Conservation (phyloP, 2,888 invertebrate genomes). For the Watsonalla cultraria region DNA sequence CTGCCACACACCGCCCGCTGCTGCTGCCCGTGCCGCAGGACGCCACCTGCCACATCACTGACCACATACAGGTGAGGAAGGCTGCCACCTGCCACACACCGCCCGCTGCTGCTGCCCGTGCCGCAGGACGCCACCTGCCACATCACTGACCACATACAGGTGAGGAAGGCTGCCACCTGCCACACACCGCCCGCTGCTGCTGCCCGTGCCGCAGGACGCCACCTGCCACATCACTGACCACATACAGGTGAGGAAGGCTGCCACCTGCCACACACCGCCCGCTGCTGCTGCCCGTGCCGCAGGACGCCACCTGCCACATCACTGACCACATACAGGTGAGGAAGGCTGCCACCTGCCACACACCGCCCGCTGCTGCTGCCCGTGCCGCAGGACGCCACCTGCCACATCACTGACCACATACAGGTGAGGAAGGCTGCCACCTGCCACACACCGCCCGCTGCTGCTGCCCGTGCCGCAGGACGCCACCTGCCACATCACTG, state of each 20-base stretch:
- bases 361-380: conserved; percentile 87
- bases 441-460: conserved; percentile 78
- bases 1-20: conserved; percentile 78
- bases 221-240: conserved; percentile 98
- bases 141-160: conserved; percentile 95
- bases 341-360: conserved; percentile 66
- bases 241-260: conserved; percentile 81
- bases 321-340: conserved; percentile 92
- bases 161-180: conserved; percentile 4
- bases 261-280: conserved; percentile 11
- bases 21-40: conserved; percentile 97
- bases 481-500: conserved; percentile 96
- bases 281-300: too few relatives aligned
- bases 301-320: conserved; percentile 85
- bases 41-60: conserved; percentile 96
- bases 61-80: conserved; percentile 89
- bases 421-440: conserved; percentile 84
- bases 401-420: conserved; percentile 97
- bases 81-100: conserved; percentile 49
- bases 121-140: conserved; percentile 81
- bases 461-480: conserved; percentile 97
- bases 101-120: too few relatives aligned
- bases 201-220: conserved; percentile 97
- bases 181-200: conserved; percentile 80
- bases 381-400: conserved; percentile 96